A percentile compares a stretch with the other conserved stretches of the same genome.
These are phyloP conservation scores for Corvus cornix DNA, from an alignment of 2,113 vertebrate species.

Conservation along the genomic window DNA sequence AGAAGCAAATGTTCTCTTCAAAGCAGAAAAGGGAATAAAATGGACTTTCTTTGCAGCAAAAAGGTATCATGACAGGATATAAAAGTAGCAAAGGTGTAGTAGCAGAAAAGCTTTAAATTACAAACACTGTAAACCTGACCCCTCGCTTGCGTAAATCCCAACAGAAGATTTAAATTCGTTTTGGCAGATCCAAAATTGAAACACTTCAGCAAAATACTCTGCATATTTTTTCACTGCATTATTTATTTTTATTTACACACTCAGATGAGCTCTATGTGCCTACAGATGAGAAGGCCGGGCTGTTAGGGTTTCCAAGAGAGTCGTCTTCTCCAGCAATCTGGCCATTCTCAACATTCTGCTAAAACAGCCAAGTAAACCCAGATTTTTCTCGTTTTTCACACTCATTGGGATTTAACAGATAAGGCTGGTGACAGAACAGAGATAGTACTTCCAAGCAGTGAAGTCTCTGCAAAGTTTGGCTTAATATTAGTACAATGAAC, in stretches of 20 bases:
- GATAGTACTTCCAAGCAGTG: slow-evolving; percentile 2
- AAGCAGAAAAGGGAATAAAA: slow-evolving; percentile 24
- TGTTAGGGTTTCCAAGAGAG: slow-evolving; percentile 29
- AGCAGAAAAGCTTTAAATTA: background rate
- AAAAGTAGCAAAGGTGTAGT: background rate
- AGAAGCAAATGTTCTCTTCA: slow-evolving; percentile 22
- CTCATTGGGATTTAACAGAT: slow-evolving; percentile 42
- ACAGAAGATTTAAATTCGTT: background rate
- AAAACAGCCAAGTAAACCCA: slow-evolving; percentile 40
- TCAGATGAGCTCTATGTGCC: background rate
- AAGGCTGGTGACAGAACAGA: slow-evolving; percentile 44
- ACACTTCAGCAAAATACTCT: slow-evolving; percentile 27
- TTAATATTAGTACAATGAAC: background rate
- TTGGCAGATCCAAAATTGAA: background rate
- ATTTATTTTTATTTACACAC: slow-evolving; percentile 58
- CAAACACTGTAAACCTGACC: background rate
- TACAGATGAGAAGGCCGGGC: slow-evolving; percentile 20
- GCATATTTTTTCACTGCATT: slow-evolving; percentile 60
- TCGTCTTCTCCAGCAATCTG: slow-evolving; percentile 43
- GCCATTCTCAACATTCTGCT: background rate
- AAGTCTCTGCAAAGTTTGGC: background rate
- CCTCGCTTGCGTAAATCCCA: background rate
- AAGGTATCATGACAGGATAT: background rate
- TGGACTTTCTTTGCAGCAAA: background rate
- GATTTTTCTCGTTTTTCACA: slow-evolving; percentile 12